A percentile compares a stretch with the other conserved stretches of the same genome.
These are phyloP conservation scores for Petromus typicus DNA, from an alignment of 2,113 vertebrate genomes.

Conservation along the genomic window DNA sequence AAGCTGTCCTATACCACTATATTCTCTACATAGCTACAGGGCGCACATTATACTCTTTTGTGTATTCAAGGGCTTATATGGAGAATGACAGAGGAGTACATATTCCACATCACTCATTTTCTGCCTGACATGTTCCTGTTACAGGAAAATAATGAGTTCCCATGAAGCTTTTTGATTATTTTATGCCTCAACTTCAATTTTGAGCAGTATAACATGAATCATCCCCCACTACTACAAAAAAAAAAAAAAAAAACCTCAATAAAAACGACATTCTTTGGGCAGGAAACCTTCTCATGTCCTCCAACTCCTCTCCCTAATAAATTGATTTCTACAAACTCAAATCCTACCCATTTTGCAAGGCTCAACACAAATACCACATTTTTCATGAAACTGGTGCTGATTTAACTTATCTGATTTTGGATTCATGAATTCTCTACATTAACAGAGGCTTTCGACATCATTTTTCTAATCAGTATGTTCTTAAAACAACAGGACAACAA, in stretches of 20 bases:
- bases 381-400: not conserved
- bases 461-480: constrained; percentile 3
- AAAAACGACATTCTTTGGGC: not conserved
- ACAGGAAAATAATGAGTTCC: not conserved
- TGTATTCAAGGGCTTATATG: not conserved
- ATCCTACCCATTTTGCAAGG: not conserved
- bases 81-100: not conserved
- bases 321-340: constrained; percentile 22
- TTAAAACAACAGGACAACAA: not conserved
- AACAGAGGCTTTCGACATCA: not conserved
- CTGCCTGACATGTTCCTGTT: not conserved
- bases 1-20: not conserved
- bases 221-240: not conserved
- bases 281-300: not conserved
- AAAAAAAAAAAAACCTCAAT: not conserved
- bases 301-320: not conserved
- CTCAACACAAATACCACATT: not conserved
- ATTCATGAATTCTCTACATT: constrained; percentile 28
- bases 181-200: constrained; percentile 30
- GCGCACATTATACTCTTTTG: not conserved
- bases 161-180: constrained; percentile 46
- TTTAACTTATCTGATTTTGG: not conserved
- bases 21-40: not conserved
- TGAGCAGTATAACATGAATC: not conserved
- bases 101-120: not conserved